Evolutionary conservation across 2,797 vertebrate genomes (phyloP).

Genomic region (Spondyliosoma cantharus): DNA sequence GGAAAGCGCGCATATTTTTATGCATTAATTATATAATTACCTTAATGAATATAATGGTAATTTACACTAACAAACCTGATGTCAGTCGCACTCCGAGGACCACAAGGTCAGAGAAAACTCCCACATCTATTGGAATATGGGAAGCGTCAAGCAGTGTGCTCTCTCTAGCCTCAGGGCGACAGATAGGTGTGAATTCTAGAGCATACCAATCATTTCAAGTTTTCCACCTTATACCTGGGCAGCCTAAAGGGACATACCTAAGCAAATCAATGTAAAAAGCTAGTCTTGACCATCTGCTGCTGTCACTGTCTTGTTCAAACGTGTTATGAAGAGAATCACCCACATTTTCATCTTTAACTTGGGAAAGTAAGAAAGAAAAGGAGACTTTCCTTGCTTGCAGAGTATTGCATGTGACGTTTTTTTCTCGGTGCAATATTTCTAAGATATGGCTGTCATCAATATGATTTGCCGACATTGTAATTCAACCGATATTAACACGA

Average conservation of each 20-base stretch:
- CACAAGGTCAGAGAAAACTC: slow-evolving; percentile 56
- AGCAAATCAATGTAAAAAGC: neutral
- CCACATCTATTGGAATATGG: slow-evolving; percentile 31
- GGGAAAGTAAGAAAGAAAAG: neutral
- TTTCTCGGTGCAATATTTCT: slow-evolving; percentile 35
- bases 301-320: slow-evolving; percentile 12
- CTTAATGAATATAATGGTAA: neutral
- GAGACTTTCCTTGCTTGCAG: slow-evolving; percentile 20
- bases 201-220: slow-evolving; percentile 38
- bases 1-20: neutral
- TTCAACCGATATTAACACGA: slow-evolving; percentile 57
- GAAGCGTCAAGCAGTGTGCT: slow-evolving; percentile 40
- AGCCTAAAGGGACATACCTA: slow-evolving; percentile 19
- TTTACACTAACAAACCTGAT: slow-evolving; percentile 43
- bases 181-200: slow-evolving; percentile 35
- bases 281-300: slow-evolving; percentile 41
- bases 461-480: slow-evolving; percentile 61
- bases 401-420: slow-evolving; percentile 33
- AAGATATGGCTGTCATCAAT: slow-evolving; percentile 51
- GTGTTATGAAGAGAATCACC: slow-evolving; percentile 9
- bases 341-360: slow-evolving; percentile 12
- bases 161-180: slow-evolving; percentile 29
- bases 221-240: slow-evolving; percentile 18
- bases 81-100: slow-evolving; percentile 59
- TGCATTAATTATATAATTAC: neutral